phyloP scores from a whole-genome alignment of 2,888 invertebrate genomes.

The Dynastes maya region DNA sequence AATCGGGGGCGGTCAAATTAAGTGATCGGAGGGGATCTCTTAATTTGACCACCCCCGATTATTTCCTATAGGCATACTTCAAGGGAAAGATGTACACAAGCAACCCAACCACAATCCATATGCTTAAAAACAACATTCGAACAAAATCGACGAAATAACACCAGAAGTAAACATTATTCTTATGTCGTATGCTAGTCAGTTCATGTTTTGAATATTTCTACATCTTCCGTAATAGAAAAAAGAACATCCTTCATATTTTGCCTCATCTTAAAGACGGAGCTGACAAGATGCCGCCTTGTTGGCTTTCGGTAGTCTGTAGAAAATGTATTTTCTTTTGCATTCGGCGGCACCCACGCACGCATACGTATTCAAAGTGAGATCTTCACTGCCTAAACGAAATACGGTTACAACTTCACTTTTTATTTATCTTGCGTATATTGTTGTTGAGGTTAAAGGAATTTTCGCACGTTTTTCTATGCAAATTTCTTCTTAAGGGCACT shows the following conservation, averaged over 20 bases:
- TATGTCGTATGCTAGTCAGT: background rate
- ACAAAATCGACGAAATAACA: background rate
- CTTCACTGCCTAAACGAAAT: slow-evolving; percentile 7
- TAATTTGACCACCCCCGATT: no score
- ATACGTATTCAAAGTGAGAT: slow-evolving; percentile 20
- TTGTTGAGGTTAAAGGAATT: slow-evolving; percentile 11
- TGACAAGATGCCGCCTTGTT: slow-evolving; percentile 18
- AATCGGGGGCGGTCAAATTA: no score
- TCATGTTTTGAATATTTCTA: background rate
- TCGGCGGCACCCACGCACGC: background rate
- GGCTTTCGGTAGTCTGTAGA: slow-evolving; percentile 3
- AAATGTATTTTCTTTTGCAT: slow-evolving; percentile 14
- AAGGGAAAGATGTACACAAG: no score
- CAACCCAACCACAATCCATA: no score
- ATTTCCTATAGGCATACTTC: no score
- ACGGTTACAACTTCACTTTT: slow-evolving; percentile 11
- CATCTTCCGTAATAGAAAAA: background rate
- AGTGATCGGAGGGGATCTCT: no score
- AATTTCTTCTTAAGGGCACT: slow-evolving; percentile 11
- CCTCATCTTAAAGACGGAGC: background rate
- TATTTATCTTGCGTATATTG: slow-evolving; percentile 23
- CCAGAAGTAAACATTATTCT: background rate
- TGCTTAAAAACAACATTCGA: no score
- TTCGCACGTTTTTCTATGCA: background rate
- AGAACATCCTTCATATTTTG: slow-evolving; percentile 11